These are phyloP conservation scores for Gymnocypris eckloni DNA, from an alignment of 2,797 vertebrate genomes.

Conservation along the genomic window DNA sequence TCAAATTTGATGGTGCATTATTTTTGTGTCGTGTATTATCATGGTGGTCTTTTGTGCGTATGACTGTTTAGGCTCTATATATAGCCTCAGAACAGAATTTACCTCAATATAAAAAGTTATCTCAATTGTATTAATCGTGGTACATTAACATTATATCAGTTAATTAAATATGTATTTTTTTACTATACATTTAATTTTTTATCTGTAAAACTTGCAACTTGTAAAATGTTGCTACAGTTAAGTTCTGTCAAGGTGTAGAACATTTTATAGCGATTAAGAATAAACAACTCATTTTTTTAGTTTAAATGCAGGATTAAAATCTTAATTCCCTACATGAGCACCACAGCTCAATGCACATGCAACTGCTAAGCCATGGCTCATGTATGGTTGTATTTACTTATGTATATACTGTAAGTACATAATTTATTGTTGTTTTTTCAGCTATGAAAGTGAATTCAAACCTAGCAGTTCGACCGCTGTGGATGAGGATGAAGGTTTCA, in stretches of 20 bases:
- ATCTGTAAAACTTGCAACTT: not conserved
- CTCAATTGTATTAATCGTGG: not conserved
- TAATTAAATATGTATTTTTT: not conserved
- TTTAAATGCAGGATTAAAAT: not conserved
- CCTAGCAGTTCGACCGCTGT: conserved; percentile 72
- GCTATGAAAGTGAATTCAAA: conserved; percentile 75
- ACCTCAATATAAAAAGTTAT: too few species aligned
- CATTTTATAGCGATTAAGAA: not conserved
- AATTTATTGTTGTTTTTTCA: conserved; percentile 56
- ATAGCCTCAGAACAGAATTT: too few species aligned
- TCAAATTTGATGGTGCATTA: too few species aligned
- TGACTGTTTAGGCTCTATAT: too few species aligned
- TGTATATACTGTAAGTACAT: not conserved
- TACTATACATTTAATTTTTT: not conserved
- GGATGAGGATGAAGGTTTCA: conserved; percentile 95
- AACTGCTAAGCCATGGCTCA: not conserved
- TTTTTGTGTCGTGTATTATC: too few species aligned
- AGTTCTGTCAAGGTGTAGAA: not conserved
- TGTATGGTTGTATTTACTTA: not conserved
- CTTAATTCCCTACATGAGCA: not conserved
- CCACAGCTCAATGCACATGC: not conserved
- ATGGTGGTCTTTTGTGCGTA: too few species aligned
- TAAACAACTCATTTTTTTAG: not conserved
- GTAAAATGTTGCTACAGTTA: not conserved
- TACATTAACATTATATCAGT: not conserved